These are phyloP conservation scores for Lacanobia wlatinum DNA, from an alignment of 2,888 invertebrate genomes.

Conservation along the genomic window DNA sequence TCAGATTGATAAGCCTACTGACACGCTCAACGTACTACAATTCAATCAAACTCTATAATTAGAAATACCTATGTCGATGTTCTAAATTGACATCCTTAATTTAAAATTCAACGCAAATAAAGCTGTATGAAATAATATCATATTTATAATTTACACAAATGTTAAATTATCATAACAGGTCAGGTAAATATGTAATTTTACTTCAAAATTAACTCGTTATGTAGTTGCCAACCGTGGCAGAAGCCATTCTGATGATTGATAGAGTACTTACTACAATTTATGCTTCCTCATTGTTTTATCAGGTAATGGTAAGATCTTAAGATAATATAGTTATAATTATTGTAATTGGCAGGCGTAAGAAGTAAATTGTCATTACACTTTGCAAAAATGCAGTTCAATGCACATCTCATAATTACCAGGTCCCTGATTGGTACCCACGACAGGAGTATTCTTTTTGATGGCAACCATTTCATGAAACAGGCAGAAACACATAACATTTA, in stretches of 20 bases:
- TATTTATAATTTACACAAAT: constrained; percentile 44
- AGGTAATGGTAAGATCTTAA: constrained; percentile 8
- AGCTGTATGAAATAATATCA: constrained; percentile 19
- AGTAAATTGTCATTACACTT: neutral
- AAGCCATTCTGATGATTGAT: constrained; percentile 25
- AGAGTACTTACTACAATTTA: constrained; percentile 7
- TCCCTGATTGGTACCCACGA: neutral
- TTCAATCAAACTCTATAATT: constrained; percentile 3
- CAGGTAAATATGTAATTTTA: constrained; percentile 24
- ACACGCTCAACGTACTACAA: neutral
- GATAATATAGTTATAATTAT: neutral
- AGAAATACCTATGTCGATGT: neutral
- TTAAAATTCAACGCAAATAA: constrained; percentile 24
- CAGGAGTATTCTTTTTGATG: neutral
- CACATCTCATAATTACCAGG: neutral
- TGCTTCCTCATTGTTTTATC: constrained; percentile 18
- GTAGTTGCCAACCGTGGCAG: constrained; percentile 12
- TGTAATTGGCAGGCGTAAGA: neutral
- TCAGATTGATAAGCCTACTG: constrained; percentile 42
- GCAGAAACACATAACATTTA: constrained; percentile 1
- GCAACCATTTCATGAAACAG: constrained; percentile 3
- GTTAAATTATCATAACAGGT: constrained; percentile 45
- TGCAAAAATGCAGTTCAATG: constrained; percentile 4
- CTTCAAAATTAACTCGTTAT: constrained; percentile 9
- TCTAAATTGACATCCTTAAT: constrained; percentile 11